Base-by-base conservation (phyloP, 2,797 vertebrate species). In the Argyrosomus regius region DNA sequence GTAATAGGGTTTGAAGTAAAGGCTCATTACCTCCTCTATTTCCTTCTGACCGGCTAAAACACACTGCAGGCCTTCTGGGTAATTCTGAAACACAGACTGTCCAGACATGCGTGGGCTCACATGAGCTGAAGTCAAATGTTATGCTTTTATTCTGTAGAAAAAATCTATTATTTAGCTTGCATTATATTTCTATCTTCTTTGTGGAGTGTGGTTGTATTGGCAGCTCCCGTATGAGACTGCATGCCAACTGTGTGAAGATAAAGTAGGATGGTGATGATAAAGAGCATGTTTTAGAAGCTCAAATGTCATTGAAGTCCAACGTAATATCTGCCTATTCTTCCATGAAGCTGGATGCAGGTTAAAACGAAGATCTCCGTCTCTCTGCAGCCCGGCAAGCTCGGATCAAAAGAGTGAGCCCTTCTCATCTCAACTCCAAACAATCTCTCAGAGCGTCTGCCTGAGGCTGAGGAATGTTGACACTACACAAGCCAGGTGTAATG, bases 401-500 rank as follows among this genome's bases (percentile, higher is more conserved):
- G 56, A 81, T 89, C 65, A 81, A 74, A 77, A 57, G 58, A 71
- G 39, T 57, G 16, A 73, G 39, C 31, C 58, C 69, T 52, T 72
- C 77, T 82, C 79, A 48, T 82, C 81, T 78, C 48, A 3, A 9
- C 70, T 24, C 78, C 31, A 53, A 54, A 63, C 79, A 68, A 81
- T 77, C 82, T 77, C 67, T 75, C 78, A 46, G 16, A 45, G 49
- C 35, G 43, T 22, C 54, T 3, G 65, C 72, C 48, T 71, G 58
- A 18, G 75, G 48, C 71, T 80, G 77, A 81, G 43, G 43, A n/a
- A 5, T 88, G 82, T 85, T 82, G 90, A 91, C 81, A 83, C 64
- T 26, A 63, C 71, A 79, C 81, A 66, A 57, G 62, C 67, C 82
- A 80, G 88, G 81, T 86, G 84, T 78, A 83, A 82, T 89, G 83